These are phyloP conservation scores for Aythya baeri DNA, from an alignment of 2,113 vertebrate species.

Conservation along the genomic window DNA sequence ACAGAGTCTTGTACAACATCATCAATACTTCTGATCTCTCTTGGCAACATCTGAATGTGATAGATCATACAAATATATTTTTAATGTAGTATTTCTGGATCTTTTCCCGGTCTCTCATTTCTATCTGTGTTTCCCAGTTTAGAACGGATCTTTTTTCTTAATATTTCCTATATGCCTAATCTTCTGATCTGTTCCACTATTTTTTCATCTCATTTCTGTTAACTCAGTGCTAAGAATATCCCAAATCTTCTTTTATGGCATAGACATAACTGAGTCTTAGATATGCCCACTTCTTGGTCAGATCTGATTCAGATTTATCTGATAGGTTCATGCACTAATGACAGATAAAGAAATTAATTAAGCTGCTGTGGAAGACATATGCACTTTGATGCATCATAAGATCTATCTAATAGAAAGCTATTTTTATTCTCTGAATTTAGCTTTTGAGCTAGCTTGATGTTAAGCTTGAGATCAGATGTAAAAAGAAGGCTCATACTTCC, in stretches of 20 bases:
- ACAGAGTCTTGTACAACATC: neutral
- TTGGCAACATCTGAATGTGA: neutral
- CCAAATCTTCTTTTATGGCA: neutral
- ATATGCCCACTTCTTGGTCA: neutral
- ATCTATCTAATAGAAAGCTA: neutral
- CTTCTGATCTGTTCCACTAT: neutral
- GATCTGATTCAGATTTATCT: neutral
- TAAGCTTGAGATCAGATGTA: neutral
- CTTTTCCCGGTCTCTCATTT: neutral
- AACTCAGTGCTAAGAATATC: neutral
- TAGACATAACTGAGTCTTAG: neutral
- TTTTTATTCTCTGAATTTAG: neutral
- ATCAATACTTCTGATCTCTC: neutral
- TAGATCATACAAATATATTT: neutral
- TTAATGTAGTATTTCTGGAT: neutral
- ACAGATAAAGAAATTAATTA: conserved; percentile 2
- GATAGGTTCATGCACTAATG: neutral
- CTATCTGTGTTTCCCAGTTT: neutral
- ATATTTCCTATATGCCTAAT: neutral
- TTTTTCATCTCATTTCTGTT: neutral
- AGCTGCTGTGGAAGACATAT: neutral
- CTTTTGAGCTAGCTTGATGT: neutral
- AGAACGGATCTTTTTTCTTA: neutral
- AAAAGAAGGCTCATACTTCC: neutral
- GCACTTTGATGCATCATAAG: neutral